These are phyloP conservation scores for Drosophila tristis DNA, from an alignment of 1,140 invertebrate genomes.

Conservation along the genomic window DNA sequence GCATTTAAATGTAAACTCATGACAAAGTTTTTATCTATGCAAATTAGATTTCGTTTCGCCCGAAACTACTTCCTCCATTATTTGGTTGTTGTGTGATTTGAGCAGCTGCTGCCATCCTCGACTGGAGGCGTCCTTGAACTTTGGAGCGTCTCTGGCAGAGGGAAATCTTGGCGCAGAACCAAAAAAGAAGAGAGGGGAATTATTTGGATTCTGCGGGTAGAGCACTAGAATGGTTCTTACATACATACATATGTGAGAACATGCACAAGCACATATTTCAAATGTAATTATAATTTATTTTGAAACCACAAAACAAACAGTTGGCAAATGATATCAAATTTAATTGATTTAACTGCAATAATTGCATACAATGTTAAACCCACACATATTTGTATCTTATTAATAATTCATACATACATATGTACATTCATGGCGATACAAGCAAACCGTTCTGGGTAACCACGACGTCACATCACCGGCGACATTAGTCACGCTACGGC, in stretches of 20 bases:
- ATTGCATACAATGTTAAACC: conserved; percentile 20
- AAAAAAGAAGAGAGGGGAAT: conserved; percentile 16
- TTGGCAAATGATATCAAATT: conserved; percentile 66
- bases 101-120: background rate
- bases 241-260: background rate
- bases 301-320: conserved; percentile 25
- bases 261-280: conserved; percentile 18
- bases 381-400: conserved; percentile 9
- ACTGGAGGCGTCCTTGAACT: conserved; percentile 52
- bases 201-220: conserved; percentile 1
- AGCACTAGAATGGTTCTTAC: conserved; percentile 3
- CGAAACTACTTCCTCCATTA: too few relatives aligned
- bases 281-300: conserved; percentile 10
- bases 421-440: background rate
- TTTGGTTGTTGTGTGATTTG: background rate
- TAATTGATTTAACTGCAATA: conserved; percentile 62
- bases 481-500: conserved; percentile 48
- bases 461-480: conserved; percentile 34
- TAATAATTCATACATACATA: conserved; percentile 3
- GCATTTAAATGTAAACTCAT: too few relatives aligned
- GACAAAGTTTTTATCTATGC: too few relatives aligned
- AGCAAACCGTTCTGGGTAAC: background rate
- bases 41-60: too few relatives aligned
- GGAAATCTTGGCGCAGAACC: conserved; percentile 41
- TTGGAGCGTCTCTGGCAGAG: conserved; percentile 11